These are phyloP conservation scores for Macrobrachium nipponense DNA, from an alignment of 1,140 invertebrate genomes.

Conservation along the genomic window DNA sequence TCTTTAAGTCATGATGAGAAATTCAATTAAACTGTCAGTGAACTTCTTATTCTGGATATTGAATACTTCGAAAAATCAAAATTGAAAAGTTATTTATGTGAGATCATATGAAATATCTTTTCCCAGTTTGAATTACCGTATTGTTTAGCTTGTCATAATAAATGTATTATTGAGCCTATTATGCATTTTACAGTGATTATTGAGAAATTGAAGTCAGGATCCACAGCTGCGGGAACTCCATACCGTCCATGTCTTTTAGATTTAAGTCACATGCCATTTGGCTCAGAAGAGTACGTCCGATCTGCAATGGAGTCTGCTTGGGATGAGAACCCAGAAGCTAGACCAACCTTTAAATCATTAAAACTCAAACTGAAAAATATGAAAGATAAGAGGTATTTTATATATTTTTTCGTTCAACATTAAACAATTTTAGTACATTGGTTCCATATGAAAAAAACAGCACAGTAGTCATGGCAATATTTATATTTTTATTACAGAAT, in stretches of 20 bases:
- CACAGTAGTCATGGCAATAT: too few species aligned
- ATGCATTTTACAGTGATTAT: conserved; percentile 46
- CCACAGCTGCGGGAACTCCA: conserved; percentile 34
- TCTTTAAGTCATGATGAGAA: too few species aligned
- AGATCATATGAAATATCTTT: too few species aligned
- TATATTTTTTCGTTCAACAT: too few species aligned
- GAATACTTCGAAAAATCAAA: too few species aligned
- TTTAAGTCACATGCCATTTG: conserved; percentile 57
- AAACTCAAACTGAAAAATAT: conserved; percentile 80
- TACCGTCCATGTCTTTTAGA: conserved; percentile 53
- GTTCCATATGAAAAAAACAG: too few species aligned
- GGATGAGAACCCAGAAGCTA: conserved; percentile 79
- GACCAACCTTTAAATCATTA: conserved; percentile 79
- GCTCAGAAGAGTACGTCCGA: conserved; percentile 46
- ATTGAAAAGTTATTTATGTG: too few species aligned
- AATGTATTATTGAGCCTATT: background rate
- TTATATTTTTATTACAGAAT: too few species aligned
- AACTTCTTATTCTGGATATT: too few species aligned
- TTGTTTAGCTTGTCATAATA: background rate
- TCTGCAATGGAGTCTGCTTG: conserved; percentile 78
- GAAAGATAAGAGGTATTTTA: conserved; percentile 69
- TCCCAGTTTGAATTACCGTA: too few species aligned
- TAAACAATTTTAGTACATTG: too few species aligned
- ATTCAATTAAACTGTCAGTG: too few species aligned
- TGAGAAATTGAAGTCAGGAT: conserved; percentile 44